Evolutionary conservation across 2,113 vertebrate genomes (phyloP).

Genomic region (Psammodynastes pulverulentus): DNA sequence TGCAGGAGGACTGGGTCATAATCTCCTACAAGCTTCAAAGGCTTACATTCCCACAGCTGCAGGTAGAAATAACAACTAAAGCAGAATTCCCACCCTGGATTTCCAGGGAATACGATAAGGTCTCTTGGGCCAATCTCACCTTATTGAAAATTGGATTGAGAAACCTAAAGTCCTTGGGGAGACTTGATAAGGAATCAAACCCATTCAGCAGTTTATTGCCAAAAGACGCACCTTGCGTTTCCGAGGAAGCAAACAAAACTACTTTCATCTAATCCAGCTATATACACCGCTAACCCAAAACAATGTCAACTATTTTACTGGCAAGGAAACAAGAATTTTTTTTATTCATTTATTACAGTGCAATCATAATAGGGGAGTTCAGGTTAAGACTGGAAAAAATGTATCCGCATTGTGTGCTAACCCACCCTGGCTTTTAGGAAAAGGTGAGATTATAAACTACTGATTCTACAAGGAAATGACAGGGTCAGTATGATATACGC

Average conservation of each 20-base stretch:
- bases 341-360: neutral
- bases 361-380: neutral
- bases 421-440: neutral
- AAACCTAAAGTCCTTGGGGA: neutral
- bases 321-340: neutral
- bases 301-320: neutral
- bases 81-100: neutral
- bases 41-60: neutral
- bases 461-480: neutral
- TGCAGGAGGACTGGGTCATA: neutral
- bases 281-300: neutral
- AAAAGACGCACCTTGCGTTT: neutral
- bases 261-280: neutral
- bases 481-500: neutral
- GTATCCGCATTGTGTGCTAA: neutral
- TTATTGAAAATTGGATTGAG: neutral
- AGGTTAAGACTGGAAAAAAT: neutral
- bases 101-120: neutral
- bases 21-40: neutral
- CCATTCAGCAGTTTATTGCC: neutral
- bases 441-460: neutral
- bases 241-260: neutral
- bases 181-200: neutral
- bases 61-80: neutral
- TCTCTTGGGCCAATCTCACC: neutral